Percentiles rank a stretch among this genome's conserved stretches.
Evolutionary conservation across 2,888 invertebrate genomes (phyloP).

Genomic region (Xestobium rufovillosum): DNA sequence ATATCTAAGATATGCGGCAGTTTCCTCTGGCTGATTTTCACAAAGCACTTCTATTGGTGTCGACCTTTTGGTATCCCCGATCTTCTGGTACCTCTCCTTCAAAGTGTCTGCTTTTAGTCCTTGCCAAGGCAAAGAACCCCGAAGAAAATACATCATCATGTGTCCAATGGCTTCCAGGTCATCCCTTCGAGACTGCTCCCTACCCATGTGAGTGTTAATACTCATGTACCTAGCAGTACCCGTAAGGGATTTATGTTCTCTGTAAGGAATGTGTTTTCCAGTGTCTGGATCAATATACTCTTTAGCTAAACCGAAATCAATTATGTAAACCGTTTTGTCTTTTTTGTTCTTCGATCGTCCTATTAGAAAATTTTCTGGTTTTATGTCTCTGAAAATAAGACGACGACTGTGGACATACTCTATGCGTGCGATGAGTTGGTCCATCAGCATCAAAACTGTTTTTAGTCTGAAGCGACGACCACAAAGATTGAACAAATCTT

Average conservation of each 20-base stretch:
- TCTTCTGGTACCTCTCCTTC: constrained; percentile 99
- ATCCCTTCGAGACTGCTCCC: constrained; percentile 99
- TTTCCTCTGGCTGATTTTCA: constrained; percentile 87
- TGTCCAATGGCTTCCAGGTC: constrained; percentile 99
- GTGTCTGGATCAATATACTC: constrained; percentile 99
- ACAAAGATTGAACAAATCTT: constrained; percentile 66
- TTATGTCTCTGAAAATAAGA: constrained; percentile 98
- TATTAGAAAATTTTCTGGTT: constrained; percentile 99
- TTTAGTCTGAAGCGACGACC: constrained; percentile 63
- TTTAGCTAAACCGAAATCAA: constrained; percentile 99
- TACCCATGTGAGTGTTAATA: constrained; percentile 99
- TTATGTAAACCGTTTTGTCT: constrained; percentile 98
- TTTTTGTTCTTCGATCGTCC: constrained; percentile 95
- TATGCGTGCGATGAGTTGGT: constrained; percentile 82
- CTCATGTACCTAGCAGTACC: constrained; percentile 99
- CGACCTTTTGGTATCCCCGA: constrained; percentile 98
- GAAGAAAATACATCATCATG: constrained; percentile 99
- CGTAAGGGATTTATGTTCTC: constrained; percentile 99
- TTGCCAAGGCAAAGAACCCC: constrained; percentile 99
- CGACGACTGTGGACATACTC: constrained; percentile 99
- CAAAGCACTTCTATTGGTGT: constrained; percentile 94
- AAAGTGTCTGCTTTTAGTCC: constrained; percentile 99
- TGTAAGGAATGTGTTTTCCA: constrained; percentile 99
- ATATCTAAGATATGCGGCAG: constrained; percentile 95
- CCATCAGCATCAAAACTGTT: constrained; percentile 65